Conservation (phyloP, 2,797 vertebrate species). For the Phataginus tricuspis region DNA sequence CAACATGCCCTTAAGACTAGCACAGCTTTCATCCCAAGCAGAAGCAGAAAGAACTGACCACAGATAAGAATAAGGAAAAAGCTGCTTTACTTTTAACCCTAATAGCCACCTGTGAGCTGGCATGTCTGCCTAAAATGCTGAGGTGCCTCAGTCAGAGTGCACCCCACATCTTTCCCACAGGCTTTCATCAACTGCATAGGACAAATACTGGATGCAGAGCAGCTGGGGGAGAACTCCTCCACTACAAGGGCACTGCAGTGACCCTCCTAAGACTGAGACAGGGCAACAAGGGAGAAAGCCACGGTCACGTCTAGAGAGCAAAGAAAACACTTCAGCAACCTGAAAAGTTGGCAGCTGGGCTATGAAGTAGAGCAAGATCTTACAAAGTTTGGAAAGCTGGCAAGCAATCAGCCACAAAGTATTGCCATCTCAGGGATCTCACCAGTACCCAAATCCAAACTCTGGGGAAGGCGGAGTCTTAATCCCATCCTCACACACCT, state of each 20-base stretch:
- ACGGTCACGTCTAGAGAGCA: neutral
- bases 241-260: neutral
- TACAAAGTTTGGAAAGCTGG: neutral
- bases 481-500: neutral
- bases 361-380: neutral
- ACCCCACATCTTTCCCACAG: neutral
- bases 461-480: neutral
- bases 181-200: neutral
- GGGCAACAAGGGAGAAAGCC: neutral
- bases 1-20: neutral
- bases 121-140: neutral
- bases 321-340: neutral
- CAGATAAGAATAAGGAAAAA: neutral
- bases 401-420: neutral
- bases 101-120: neutral
- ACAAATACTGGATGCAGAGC: neutral
- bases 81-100: neutral
- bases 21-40: neutral
- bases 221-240: neutral
- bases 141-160: neutral
- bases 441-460: neutral
- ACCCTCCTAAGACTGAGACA: neutral
- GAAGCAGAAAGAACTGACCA: neutral
- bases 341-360: neutral
- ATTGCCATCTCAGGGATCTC: neutral